phyloP scores from a whole-genome alignment of 2,888 invertebrate species.

The Eupelmus urozonus region DNA sequence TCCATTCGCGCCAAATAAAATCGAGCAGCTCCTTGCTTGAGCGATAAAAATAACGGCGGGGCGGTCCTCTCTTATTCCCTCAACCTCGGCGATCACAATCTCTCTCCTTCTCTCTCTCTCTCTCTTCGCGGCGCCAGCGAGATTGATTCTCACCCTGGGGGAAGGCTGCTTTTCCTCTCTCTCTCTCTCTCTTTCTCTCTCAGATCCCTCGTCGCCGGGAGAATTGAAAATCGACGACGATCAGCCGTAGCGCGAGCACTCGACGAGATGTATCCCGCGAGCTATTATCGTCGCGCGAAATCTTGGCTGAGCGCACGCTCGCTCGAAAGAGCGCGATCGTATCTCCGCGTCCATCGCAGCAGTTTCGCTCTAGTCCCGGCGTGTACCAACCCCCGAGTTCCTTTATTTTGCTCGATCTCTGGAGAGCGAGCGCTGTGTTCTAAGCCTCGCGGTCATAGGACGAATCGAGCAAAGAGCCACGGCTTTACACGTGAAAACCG shows the following conservation, averaged over 20 bases:
- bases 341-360: conserved; percentile 61
- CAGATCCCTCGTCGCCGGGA: conserved; percentile 50
- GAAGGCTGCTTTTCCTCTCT: conserved; percentile 39
- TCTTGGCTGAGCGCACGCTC: conserved; percentile 20
- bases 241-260: background rate
- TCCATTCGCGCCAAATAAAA: conserved; percentile 45
- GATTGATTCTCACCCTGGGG: conserved; percentile 59
- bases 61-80: background rate
- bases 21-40: conserved; percentile 31
- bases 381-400: background rate
- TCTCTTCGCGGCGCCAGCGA: conserved; percentile 44
- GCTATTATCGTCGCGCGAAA: conserved; percentile 68
- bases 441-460: background rate
- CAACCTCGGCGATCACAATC: conserved; percentile 34
- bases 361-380: conserved; percentile 39
- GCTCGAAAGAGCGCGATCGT: conserved; percentile 60
- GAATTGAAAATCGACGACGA: conserved; percentile 57
- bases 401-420: conserved; percentile 34
- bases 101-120: conserved; percentile 8
- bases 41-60: conserved; percentile 46
- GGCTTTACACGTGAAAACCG: conserved; percentile 64
- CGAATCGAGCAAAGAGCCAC: conserved; percentile 50
- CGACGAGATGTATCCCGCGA: conserved; percentile 49
- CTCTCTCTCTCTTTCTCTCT: background rate
- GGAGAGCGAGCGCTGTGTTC: background rate